These are phyloP conservation scores for Tragelaphus scriptus DNA, from an alignment of 2,113 vertebrate genomes.

Conservation along the genomic window DNA sequence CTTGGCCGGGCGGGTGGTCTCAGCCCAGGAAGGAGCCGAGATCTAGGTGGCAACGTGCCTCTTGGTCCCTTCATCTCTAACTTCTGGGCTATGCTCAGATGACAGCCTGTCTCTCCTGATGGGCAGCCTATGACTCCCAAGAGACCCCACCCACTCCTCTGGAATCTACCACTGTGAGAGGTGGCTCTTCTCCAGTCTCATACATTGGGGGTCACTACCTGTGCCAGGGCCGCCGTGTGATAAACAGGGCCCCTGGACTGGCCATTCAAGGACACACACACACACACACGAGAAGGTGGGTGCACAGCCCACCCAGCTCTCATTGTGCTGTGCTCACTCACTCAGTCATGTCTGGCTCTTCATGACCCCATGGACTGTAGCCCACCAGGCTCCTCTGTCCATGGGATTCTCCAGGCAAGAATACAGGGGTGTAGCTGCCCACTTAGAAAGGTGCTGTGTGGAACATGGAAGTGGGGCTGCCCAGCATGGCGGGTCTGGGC, in stretches of 20 bases:
- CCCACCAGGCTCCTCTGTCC: not conserved
- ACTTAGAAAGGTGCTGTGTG: not conserved
- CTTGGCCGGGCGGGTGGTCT: too few species aligned
- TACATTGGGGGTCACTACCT: too few species aligned
- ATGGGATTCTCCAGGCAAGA: not conserved
- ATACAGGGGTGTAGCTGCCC: not conserved
- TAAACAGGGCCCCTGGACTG: not conserved
- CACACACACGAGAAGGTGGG: not conserved
- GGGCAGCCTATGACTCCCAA: too few species aligned
- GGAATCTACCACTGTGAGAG: too few species aligned
- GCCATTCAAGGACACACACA: not conserved
- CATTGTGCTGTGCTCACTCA: not conserved
- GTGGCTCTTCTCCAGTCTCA: too few species aligned
- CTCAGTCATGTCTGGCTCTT: not conserved
- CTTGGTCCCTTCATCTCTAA: too few species aligned
- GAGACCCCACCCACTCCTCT: too few species aligned
- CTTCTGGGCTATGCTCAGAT: too few species aligned
- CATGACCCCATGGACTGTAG: not conserved
- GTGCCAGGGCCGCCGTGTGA: too few species aligned
- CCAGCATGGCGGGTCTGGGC: fast-evolving
- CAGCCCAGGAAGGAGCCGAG: too few species aligned
- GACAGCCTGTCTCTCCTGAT: too few species aligned
- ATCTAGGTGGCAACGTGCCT: too few species aligned
- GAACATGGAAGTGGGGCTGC: not conserved
- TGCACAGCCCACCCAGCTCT: not conserved